These are phyloP conservation scores for Dendrolimus houi DNA, from an alignment of 2,888 invertebrate species.

Conservation along the genomic window DNA sequence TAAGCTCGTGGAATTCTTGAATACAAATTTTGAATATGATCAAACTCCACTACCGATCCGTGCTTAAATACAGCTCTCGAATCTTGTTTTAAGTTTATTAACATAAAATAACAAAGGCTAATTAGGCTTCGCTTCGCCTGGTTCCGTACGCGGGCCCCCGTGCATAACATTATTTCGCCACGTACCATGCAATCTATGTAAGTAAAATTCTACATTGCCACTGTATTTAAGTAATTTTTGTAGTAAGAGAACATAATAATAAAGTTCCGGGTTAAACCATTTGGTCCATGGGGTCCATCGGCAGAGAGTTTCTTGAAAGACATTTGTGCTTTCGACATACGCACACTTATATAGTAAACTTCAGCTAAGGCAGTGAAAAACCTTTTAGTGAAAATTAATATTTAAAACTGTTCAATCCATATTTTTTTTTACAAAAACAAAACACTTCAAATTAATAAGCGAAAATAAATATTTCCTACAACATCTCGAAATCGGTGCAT, in stretches of 20 bases:
- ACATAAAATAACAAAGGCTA: constrained; percentile 72
- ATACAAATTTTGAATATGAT: background rate
- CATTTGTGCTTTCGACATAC: too few relatives aligned
- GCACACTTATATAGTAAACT: too few relatives aligned
- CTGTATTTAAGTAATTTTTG: background rate
- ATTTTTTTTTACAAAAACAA: too few relatives aligned
- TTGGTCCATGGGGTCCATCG: too few relatives aligned
- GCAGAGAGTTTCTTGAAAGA: too few relatives aligned
- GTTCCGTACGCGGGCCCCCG: constrained; percentile 18
- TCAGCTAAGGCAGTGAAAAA: too few relatives aligned
- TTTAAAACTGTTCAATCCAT: too few relatives aligned
- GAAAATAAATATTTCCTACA: too few relatives aligned
- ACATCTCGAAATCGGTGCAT: too few relatives aligned
- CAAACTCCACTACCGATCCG: background rate
- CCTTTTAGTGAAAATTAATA: too few relatives aligned
- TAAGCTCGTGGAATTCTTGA: background rate
- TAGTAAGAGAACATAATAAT: background rate
- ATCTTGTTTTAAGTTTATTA: constrained; percentile 59
- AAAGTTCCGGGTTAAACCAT: too few relatives aligned
- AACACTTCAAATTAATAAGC: too few relatives aligned
- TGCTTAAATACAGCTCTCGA: constrained; percentile 6
- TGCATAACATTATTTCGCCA: constrained; percentile 43
- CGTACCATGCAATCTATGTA: constrained; percentile 17
- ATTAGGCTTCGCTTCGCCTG: constrained; percentile 43
- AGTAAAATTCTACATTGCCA: constrained; percentile 13